A percentile compares a stretch with the other conserved stretches of the same genome.
These are phyloP conservation scores for Plodia interpunctella DNA, from an alignment of 1,140 invertebrate species.

Conservation along the genomic window DNA sequence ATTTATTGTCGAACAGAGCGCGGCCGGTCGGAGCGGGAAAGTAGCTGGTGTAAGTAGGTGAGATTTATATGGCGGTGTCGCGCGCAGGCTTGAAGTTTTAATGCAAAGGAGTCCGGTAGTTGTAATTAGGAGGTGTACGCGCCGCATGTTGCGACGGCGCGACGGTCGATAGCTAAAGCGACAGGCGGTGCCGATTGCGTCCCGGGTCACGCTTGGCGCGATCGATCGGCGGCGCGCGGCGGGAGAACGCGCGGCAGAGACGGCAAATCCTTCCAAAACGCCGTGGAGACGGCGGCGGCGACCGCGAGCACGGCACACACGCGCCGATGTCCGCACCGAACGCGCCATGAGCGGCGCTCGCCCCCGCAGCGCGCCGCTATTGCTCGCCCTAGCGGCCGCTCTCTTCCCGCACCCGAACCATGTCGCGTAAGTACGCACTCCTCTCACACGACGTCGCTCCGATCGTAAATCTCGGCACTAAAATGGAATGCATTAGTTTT, in stretches of 20 bases:
- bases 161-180: slow-evolving; percentile 52
- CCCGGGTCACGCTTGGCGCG: slow-evolving; percentile 45
- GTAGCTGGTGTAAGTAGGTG: slow-evolving; percentile 13
- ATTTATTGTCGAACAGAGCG: too few species aligned
- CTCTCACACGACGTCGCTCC: slow-evolving; percentile 11
- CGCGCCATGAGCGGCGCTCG: slow-evolving; percentile 55
- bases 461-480: slow-evolving; percentile 30
- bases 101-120: slow-evolving; percentile 38
- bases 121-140: slow-evolving; percentile 53
- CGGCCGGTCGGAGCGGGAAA: neutral
- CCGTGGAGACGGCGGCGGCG: slow-evolving; percentile 41
- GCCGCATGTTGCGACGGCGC: slow-evolving; percentile 49
- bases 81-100: slow-evolving; percentile 49
- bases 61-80: slow-evolving; percentile 33
- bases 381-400: slow-evolving; percentile 51
- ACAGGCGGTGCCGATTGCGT: slow-evolving; percentile 56
- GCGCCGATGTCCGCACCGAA: slow-evolving; percentile 36
- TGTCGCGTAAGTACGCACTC: slow-evolving; percentile 57
- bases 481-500: slow-evolving; percentile 32
- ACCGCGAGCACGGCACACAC: slow-evolving; percentile 23
- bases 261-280: slow-evolving; percentile 35
- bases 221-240: slow-evolving; percentile 41
- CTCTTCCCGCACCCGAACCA: slow-evolving; percentile 56
- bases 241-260: slow-evolving; percentile 19
- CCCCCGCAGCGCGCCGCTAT: slow-evolving; percentile 50